A percentile compares a stretch with the other conserved stretches of the same genome.
Conservation (phyloP, 2,797 vertebrate genomes). For the Etheostoma nigrum region DNA sequence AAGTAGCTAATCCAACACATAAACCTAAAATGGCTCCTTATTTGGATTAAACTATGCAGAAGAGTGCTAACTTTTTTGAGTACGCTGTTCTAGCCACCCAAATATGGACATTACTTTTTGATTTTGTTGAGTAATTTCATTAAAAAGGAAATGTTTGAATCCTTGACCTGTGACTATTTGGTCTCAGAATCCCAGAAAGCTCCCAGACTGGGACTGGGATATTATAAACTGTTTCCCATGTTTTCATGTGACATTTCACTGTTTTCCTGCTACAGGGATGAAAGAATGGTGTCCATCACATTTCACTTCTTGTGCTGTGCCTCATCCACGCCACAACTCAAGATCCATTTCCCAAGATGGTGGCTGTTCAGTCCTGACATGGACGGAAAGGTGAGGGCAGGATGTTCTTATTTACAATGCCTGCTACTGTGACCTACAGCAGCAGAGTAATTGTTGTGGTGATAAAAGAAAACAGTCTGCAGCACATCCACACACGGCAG, state of each 20-base stretch:
- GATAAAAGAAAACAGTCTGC: slow-evolving; percentile 80
- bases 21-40: background rate
- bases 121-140: slow-evolving; percentile 7
- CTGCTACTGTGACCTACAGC: slow-evolving; percentile 63
- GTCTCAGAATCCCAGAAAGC: slow-evolving; percentile 18
- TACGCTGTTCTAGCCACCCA: background rate
- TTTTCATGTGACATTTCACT: slow-evolving; percentile 35
- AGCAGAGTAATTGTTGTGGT: slow-evolving; percentile 67
- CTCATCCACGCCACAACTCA: slow-evolving; percentile 1
- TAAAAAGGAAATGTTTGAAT: slow-evolving; percentile 31
- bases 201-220: background rate
- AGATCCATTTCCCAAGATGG: slow-evolving; percentile 27
- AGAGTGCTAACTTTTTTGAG: background rate
- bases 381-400: slow-evolving; percentile 73
- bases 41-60: slow-evolving; percentile 5
- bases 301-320: background rate
- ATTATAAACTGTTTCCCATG: slow-evolving; percentile 39
- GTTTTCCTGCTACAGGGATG: slow-evolving; percentile 29
- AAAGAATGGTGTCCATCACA: background rate
- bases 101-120: slow-evolving; percentile 1
- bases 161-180: slow-evolving; percentile 31
- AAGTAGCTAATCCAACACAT: background rate
- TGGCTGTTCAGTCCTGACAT: slow-evolving; percentile 33
- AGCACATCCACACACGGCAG: slow-evolving; percentile 79
- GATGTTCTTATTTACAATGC: slow-evolving; percentile 77